Conservation (phyloP, 2,888 invertebrate species). For the Stictocephala bisonia region DNA sequence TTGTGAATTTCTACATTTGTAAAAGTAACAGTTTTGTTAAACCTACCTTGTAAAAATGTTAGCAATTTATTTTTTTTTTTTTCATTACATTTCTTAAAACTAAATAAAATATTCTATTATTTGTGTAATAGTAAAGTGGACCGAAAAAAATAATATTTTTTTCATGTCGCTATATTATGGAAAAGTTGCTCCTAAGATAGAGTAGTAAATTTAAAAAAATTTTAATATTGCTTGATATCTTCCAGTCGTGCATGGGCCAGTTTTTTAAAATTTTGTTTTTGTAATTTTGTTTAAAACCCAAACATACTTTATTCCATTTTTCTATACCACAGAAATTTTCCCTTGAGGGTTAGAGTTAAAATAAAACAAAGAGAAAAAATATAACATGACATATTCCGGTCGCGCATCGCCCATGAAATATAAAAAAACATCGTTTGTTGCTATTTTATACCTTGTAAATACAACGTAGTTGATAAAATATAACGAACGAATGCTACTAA, state of each 20-base stretch:
- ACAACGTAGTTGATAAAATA: no score
- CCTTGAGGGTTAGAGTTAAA: neutral
- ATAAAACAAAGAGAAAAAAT: neutral
- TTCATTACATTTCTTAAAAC: no score
- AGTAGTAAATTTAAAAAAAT: neutral
- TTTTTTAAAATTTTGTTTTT: constrained; percentile 4
- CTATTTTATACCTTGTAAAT: no score
- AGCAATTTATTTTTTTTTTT: no score
- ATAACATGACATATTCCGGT: neutral
- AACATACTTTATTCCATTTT: neutral
- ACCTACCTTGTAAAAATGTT: no score
- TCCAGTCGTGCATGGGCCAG: neutral
- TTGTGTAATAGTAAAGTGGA: no score
- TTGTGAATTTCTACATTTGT: no score
- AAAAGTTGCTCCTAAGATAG: constrained; percentile 10
- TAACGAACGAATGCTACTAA: no score
- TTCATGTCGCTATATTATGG: neutral
- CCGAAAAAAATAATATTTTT: constrained; percentile 8
- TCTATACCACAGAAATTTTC: neutral
- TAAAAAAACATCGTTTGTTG: neutral
- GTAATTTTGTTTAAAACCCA: neutral
- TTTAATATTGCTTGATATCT: constrained; percentile 1
- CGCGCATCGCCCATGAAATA: neutral
- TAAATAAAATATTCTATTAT: no score
- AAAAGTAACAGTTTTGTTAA: no score